Evolutionary conservation across 2,888 invertebrate species (phyloP), one percentile per base, ranked within the genome.

Genomic region (Acanthopleura granulata): DNA sequence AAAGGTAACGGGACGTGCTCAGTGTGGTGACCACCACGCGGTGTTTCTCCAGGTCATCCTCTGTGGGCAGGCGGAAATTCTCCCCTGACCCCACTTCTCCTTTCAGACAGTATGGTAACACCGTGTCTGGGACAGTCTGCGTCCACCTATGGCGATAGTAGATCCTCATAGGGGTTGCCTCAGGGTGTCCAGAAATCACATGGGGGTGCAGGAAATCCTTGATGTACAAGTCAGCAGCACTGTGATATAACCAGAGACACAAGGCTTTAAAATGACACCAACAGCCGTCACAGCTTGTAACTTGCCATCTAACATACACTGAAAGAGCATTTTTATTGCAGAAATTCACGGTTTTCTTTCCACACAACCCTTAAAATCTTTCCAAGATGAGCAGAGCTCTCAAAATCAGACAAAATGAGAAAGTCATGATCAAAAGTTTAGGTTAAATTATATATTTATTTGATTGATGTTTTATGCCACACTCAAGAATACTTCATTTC

Each of bases 171-270:
- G 95, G 95, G 50, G 93, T 92, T 0, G 94, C 94, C 82, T 94
- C 93, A 69, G 92, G 91, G 79, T 93, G 91, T 0, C 94, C 94
- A 84, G 93, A 93, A 70, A 86, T 83, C 40, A 94, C 94, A 92
- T 94, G 94, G 0, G 93, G 93, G 91, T 95, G 94, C 75, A 96
- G 92, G 89, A 95, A 96, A 85, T 96, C 95, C 85, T 94, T 94
- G 62, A 96, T 95, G 86, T 96, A 96, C 76, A 95, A 91, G 91
- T 96, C 95, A 15, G 95, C 95, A 18, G 95, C 95, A 85, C 95
- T 91, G 86, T 1, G 80, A 78, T 69, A 51, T 16, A 40, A 50
- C 12, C 62, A 61, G 11, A 72, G n/a, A 72, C 27, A 22, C 6
- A 18, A 74, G 16, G 1, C 29, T 9, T 72, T 27, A 72, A 25